These are phyloP conservation scores for Tipula confusa DNA, from an alignment of 2,888 invertebrate genomes.

Conservation along the genomic window DNA sequence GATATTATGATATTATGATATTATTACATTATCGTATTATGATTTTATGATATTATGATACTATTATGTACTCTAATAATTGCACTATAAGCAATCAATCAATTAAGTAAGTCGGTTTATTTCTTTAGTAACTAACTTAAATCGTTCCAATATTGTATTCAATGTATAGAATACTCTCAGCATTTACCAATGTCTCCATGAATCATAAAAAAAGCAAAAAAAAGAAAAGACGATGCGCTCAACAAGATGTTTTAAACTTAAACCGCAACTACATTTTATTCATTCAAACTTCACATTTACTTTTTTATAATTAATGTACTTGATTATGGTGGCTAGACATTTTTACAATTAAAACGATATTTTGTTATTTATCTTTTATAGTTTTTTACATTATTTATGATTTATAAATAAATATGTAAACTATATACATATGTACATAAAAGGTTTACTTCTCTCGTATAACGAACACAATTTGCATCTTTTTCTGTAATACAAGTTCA, in stretches of 20 bases:
- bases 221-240: background rate
- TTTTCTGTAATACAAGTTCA: background rate
- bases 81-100: too few relatives aligned
- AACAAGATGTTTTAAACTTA: background rate
- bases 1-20: too few relatives aligned
- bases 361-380: background rate
- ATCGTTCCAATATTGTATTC: too few relatives aligned
- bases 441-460: background rate
- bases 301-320: background rate
- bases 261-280: slow-evolving; percentile 25
- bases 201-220: background rate
- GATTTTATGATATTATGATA: too few relatives aligned
- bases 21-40: too few relatives aligned
- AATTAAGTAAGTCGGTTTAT: too few relatives aligned
- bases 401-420: background rate
- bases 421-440: background rate
- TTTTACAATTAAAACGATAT: slow-evolving; percentile 20
- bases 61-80: too few relatives aligned
- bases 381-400: background rate
- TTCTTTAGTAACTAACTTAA: too few relatives aligned
- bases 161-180: too few relatives aligned
- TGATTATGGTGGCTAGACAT: slow-evolving; percentile 20
- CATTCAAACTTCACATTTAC: background rate
- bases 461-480: background rate
- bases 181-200: too few relatives aligned